These are phyloP conservation scores for Agapornis canus DNA, from an alignment of 2,797 vertebrate species.

Conservation along the genomic window DNA sequence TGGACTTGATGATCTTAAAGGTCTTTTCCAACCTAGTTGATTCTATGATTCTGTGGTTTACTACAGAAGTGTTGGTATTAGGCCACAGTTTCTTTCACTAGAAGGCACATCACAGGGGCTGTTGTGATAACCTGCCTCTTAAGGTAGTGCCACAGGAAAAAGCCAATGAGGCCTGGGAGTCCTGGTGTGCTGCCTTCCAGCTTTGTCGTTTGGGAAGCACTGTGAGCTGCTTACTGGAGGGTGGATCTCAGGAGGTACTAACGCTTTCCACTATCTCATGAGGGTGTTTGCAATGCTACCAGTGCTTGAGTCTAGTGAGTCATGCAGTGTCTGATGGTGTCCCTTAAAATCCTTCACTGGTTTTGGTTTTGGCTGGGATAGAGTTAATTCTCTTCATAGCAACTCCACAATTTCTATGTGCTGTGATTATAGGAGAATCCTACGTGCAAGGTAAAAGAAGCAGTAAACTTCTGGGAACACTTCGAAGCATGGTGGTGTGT, in stretches of 20 bases:
- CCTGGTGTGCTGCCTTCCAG: neutral
- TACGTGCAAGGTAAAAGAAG: neutral
- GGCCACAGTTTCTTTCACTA: neutral
- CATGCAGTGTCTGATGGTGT: neutral
- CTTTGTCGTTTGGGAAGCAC: neutral
- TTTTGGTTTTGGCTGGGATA: neutral
- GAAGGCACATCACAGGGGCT: neutral
- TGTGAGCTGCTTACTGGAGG: neutral
- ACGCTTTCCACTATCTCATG: neutral
- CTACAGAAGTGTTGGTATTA: neutral
- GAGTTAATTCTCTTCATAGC: neutral
- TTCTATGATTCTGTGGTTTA: neutral
- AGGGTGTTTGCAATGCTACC: neutral
- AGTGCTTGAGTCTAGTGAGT: neutral
- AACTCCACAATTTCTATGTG: neutral
- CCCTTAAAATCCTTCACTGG: neutral
- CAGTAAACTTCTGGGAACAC: neutral
- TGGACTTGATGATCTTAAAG: no score
- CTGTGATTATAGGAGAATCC: neutral
- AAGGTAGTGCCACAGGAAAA: neutral
- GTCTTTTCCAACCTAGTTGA: neutral
- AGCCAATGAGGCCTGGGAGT: neutral
- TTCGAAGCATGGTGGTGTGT: neutral
- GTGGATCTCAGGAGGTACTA: neutral
- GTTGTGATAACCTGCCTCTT: neutral